These are phyloP conservation scores for Pediacus dermestoides DNA, from an alignment of 2,888 invertebrate genomes.

Conservation along the genomic window DNA sequence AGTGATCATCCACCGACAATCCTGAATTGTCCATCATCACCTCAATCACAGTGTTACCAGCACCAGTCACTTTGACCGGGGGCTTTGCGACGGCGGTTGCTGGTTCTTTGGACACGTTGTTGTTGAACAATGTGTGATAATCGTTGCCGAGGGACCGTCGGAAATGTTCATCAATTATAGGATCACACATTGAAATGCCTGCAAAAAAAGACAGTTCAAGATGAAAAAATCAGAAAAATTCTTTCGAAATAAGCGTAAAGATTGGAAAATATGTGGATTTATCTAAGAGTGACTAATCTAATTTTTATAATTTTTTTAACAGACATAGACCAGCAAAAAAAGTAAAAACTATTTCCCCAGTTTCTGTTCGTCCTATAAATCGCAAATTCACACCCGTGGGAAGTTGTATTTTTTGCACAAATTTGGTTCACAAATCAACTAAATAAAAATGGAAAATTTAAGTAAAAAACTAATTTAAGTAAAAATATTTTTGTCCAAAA, in stretches of 20 bases:
- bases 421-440: too few relatives aligned
- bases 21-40: conserved; percentile 62
- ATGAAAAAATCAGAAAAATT: conserved; percentile 1
- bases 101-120: conserved; percentile 48
- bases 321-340: too few relatives aligned
- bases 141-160: conserved; percentile 84
- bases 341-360: too few relatives aligned
- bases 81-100: conserved; percentile 21
- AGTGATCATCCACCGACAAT: conserved; percentile 83
- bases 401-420: too few relatives aligned
- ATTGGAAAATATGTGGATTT: too few relatives aligned
- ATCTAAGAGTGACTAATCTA: too few relatives aligned
- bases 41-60: conserved; percentile 42
- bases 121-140: conserved; percentile 68
- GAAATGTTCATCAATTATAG: conserved; percentile 94
- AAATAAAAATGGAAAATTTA: too few relatives aligned
- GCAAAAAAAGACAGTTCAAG: conserved; percentile 26
- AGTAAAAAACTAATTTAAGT: too few relatives aligned
- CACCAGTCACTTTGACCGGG: conserved; percentile 27
- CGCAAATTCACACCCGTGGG: too few relatives aligned
- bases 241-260: conserved; percentile 5
- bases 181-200: conserved; percentile 80
- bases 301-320: too few relatives aligned
- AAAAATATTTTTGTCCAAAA: too few relatives aligned
- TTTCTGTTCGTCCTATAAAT: too few relatives aligned